Base-by-base conservation (phyloP, 2,888 invertebrate species). In the Acleris laterana region DNA sequence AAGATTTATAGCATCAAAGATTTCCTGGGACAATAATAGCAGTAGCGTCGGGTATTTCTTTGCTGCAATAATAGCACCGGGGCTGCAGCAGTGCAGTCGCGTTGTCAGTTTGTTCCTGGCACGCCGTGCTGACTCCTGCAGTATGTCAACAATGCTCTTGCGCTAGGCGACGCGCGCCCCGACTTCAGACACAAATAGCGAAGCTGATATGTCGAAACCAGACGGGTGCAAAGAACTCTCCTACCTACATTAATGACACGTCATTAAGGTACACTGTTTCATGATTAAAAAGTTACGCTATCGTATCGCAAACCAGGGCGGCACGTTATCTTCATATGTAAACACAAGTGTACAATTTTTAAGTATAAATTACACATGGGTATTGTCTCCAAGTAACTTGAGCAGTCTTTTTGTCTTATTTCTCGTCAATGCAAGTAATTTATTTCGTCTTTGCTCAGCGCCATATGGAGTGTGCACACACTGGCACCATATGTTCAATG, bases 1-100 rank as follows among this genome's bases (percentile, higher is more conserved):
- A 79, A 88, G 87, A 92, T 91, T 89, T 89, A 90, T 89, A 76
- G 87, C 81, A 87, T 86, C 86, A 88, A 89, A 89, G 88, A 89
- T 88, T 90, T 91, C 91, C 90, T 85, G 91, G 88, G 84, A 87
- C 84, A 88, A 88, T 89, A 88, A 90, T 91, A 90, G 92, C 79
- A 71, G 73, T 77, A 76, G 81, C 84, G 82, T 78, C 79, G 74
- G 78, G 78, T 75, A 78, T 84, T 88, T 89, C 88, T 91, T 89
- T 88, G 81, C 83, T 72, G 78, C 80, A 79, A 77, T 80, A 78
- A 80, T 79, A 85, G 85, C 81, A 83, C 80, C 77, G 79, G 85
- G 81, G 83, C 80, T 84, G 83, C 83, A 82, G 75, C 79, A 77
- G 74, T 76, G 76, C 79, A 71, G 71, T 80, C 42, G 61, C 46